Evolutionary conservation across 2,113 vertebrate species (phyloP), one percentile per base, ranked within the genome.

Genomic region (Rhadina sibilatrix): DNA sequence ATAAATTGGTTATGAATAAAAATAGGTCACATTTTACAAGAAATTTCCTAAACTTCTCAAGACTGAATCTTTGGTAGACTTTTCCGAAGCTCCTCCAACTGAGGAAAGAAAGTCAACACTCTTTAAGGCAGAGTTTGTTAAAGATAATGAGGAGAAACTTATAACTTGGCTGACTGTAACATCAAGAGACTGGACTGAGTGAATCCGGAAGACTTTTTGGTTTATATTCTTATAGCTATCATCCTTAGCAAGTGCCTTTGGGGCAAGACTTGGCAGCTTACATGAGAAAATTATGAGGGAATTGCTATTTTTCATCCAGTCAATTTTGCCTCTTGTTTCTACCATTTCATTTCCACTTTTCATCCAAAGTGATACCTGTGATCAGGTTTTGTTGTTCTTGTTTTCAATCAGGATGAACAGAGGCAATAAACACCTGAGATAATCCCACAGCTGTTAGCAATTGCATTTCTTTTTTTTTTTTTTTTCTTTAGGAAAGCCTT

Each of bases 321-420:
- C 37, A 81, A 37, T 89, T 44, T 89, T 75, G 31, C 33, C 18
- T 89, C 79, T 83, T 94, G 30, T 77, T 89, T 89, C 86, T 92
- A 31, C 72, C 64, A 52, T 92, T 93, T 94, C 35, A 77, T 90
- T 97, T 88, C 79, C 49, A 65, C 75, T 90, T 93, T 47, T 77
- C 59, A 80, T 90, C 42, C 54, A 80, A 72, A 92, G 27, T 50
- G 76, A 86, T 91, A 81, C 47, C 68, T 75, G 56, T 77, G 72
- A 86, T 86, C 82, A 81, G 75, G 28, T 85, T 88, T 83, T 69
- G 81, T 76, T 91, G 37, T 72, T 85, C 82, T 76, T 87, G 63
- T 96, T 91, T 93, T 94, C 94, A 86, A 37, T 92, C 79, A 86
- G 90, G 59, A 93, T 53, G 68, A 96, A 90, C 75, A 57, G 47